Evolutionary conservation across 1,140 invertebrate genomes (phyloP), one percentile per base, ranked within the genome.

Genomic region (Sitophilus oryzae): DNA sequence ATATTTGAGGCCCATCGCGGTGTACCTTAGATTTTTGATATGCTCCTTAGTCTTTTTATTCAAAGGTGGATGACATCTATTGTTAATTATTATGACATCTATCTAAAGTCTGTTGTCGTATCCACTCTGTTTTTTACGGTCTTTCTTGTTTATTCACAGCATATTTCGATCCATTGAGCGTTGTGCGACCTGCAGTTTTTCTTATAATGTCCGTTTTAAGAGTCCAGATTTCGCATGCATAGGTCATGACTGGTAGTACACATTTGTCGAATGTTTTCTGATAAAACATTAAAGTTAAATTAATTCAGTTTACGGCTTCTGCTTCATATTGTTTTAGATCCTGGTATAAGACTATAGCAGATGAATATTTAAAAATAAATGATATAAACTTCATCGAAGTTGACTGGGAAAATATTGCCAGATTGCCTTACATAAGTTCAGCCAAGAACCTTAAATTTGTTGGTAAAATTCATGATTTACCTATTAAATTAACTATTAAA

Each of bases 301-400:
- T 6, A 40, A 16, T 40, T 1, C 15, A 8, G 11, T 20, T 10
- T 44, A 22, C 20, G n/a, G 20, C 16, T 22, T 22, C 22, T 43
- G 23, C 42, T 10, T 16, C 9, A 1, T 30, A 30, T 47, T 34
- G 25, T 2, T 51, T 35, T 19, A 57, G 56, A 25, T 58, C 56
- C 1, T 58, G 56, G 56, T 58, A 53, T 37, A 44, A 58, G 47
- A 30, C 3, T 30, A 50, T 62, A 38, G 50, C 42, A 21, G 37
- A 56, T 1, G 78, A 73, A 1, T 81, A 77, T 59, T 67, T 82
- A 46, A 44, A 75, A 49, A 71, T 74, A 23, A 71, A 72, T 30
- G 67, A 81, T 38, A 78, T 79, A 65, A 84, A 84, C 52, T 68
- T 85, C 1, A 76, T 85, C 34, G 74, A 77, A 11, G 72, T 83